Conservation (phyloP, 2,797 vertebrate species). For the Halcyon smyrnensis region DNA sequence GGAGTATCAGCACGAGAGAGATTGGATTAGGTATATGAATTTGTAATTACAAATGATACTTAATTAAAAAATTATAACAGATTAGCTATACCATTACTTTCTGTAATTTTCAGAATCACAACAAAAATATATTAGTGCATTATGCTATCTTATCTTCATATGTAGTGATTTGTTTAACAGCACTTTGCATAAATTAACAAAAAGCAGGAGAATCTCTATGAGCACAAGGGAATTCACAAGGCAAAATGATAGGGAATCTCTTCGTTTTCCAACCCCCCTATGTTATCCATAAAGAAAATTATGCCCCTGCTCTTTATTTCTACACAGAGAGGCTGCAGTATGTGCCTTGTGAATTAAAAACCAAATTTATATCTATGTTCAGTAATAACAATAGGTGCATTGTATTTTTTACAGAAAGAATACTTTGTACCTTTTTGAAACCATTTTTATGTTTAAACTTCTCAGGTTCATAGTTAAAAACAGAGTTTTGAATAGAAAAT, state of each 20-base stretch:
- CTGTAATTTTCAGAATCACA: slow-evolving; percentile 68
- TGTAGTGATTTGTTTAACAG: slow-evolving; percentile 73
- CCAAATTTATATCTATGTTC: not conserved
- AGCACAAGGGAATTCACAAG: slow-evolving; percentile 39
- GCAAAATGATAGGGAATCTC: not conserved
- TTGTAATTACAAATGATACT: slow-evolving; percentile 59
- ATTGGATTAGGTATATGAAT: slow-evolving; percentile 51
- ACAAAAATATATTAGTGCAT: slow-evolving; percentile 67
- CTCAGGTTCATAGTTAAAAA: not conserved
- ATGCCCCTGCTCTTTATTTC: not conserved
- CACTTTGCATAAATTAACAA: slow-evolving; percentile 67
- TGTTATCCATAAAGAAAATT: not conserved
- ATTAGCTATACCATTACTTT: slow-evolving; percentile 68
- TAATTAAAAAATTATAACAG: slow-evolving; percentile 65
- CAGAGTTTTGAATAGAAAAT: not conserved
- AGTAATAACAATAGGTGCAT: not conserved
- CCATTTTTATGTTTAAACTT: not conserved
- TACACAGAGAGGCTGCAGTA: not conserved
- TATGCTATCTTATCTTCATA: slow-evolving; percentile 64
- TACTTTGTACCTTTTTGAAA: not conserved
- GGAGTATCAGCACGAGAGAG: slow-evolving; percentile 3
- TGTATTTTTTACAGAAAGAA: not conserved
- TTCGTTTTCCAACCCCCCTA: not conserved
- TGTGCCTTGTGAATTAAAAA: not conserved
- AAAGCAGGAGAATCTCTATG: slow-evolving; percentile 63